Percentiles rank a stretch among this genome's conserved stretches.
phyloP scores from a whole-genome alignment of 2,113 vertebrate species.

The Callospermophilus lateralis region DNA sequence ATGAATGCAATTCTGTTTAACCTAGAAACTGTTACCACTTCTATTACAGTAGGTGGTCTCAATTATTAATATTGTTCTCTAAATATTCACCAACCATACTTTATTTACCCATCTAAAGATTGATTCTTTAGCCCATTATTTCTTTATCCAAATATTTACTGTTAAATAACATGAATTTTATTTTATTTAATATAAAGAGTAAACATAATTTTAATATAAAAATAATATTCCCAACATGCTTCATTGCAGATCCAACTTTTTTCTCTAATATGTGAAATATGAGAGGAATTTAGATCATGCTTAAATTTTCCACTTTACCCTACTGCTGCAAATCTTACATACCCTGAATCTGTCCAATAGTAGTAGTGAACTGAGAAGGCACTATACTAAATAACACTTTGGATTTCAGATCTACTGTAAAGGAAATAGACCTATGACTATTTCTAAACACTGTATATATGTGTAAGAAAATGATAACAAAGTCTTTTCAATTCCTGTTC shows the following conservation, averaged over 20 bases:
- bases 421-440: not conserved
- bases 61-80: not conserved
- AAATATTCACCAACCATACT: not conserved
- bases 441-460: not conserved
- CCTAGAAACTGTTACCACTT: not conserved
- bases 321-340: not conserved
- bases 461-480: too few species aligned
- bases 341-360: not conserved
- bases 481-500: not conserved
- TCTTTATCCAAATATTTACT: not conserved
- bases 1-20: not conserved
- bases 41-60: accelerated
- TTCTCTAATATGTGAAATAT: not conserved
- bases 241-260: not conserved
- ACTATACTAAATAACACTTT: not conserved
- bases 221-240: not conserved
- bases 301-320: not conserved
- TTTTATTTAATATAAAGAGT: not conserved
- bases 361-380: not conserved
- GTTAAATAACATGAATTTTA: not conserved
- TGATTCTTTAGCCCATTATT: not conserved
- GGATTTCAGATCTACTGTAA: not conserved
- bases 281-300: not conserved
- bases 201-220: not conserved
- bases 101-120: not conserved